phyloP scores from a whole-genome alignment of 2,797 vertebrate genomes.

The Diplodus sargus region DNA sequence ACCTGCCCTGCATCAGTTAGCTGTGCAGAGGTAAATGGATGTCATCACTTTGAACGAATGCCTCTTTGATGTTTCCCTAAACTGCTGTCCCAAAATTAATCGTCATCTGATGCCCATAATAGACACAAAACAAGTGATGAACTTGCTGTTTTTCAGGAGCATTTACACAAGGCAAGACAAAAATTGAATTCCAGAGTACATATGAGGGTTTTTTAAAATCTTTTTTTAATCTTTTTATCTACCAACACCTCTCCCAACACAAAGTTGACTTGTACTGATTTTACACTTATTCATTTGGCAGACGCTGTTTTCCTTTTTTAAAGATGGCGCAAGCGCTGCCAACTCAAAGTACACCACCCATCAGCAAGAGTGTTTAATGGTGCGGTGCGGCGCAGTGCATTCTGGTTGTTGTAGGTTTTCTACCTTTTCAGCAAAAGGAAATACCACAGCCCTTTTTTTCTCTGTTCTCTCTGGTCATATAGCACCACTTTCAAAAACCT shows the following conservation, averaged over 20 bases:
- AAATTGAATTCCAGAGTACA: too few relatives aligned
- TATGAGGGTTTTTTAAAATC: too few relatives aligned
- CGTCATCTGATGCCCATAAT: neutral
- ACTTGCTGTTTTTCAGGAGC: conserved; percentile 8
- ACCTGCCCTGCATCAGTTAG: neutral
- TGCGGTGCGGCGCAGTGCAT: too few relatives aligned
- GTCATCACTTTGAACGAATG: conserved; percentile 4
- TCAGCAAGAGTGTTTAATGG: too few relatives aligned
- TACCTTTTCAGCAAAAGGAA: too few relatives aligned
- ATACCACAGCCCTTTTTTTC: too few relatives aligned
- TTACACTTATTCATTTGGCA: neutral
- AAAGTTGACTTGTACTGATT: conserved; percentile 7
- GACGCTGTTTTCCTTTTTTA: neutral
- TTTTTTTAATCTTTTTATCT: too few relatives aligned
- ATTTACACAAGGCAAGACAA: neutral
- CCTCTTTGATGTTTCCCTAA: neutral
- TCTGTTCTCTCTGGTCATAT: too few relatives aligned
- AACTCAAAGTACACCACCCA: neutral
- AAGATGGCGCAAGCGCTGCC: too few relatives aligned
- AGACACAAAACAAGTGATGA: neutral
- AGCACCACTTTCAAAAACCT: too few relatives aligned
- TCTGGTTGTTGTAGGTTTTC: too few relatives aligned
- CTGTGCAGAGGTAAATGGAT: neutral
- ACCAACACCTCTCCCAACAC: neutral
- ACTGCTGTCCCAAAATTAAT: neutral